Base-by-base conservation (phyloP, 1,140 invertebrate species). In the Heliconius himera region DNA sequence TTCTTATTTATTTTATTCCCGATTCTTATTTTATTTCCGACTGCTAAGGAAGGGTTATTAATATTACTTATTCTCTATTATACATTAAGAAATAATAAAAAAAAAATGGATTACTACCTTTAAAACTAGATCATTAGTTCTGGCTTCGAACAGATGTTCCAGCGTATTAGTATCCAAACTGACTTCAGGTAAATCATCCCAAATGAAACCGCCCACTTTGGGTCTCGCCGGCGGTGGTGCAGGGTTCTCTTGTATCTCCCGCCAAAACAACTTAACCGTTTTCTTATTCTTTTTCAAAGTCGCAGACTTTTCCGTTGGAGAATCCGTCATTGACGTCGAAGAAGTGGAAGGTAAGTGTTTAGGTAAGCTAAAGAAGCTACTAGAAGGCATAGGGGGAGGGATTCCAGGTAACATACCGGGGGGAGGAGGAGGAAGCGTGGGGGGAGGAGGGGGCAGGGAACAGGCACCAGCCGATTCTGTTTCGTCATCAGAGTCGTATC, bases 211-310 rank as follows among this genome's bases (percentile, higher is more conserved):
- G 60, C 95, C 95, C 79, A 95, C 91, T 83, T 97, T 96, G 70
- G 94, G 88, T 74, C 95, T 94, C 49, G 96, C 95, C 80, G 96
- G 90, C 81, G 96, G 96, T 6, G 97, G 96, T 54, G 97, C 94
- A 18, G 97, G 96, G 90, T 98, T 98, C 81, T 99, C 98, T 81
- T 97, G 96, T 8, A 98, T 97, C 95, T 99, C 98, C 90, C 98
- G 98, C 99, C 99, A 99, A 93, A 99, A 99, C n/a, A 99, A 95
- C 95, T 99, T 99, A 6, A 99, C 97, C n/a, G 99, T 99, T 93
- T 99, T 99, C 92, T 99, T 99, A 85, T 96, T 98, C 91, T 99
- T 99, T 88, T 97, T 97, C 26, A 96, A 95, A 5, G 90, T 90
- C 11, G 88, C 84, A 83, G 80, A 88, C 2, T 82, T 81, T 74